Percentiles rank a stretch among this genome's conserved stretches.
These are phyloP conservation scores for Engraulis encrasicolus DNA, from an alignment of 2,113 vertebrate genomes.

Conservation along the genomic window DNA sequence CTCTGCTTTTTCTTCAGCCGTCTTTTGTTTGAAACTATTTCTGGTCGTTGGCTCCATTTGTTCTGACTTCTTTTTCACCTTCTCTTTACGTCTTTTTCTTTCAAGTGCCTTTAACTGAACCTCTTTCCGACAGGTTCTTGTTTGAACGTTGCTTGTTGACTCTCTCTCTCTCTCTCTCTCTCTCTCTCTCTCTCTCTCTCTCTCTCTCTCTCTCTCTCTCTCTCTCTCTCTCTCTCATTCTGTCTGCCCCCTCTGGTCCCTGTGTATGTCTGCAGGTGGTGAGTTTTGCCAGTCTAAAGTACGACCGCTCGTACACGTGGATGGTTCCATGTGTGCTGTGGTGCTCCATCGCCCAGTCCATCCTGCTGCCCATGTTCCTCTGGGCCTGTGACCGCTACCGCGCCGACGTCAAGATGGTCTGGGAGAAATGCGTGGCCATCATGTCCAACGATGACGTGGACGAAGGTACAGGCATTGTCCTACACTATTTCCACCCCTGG, in stretches of 20 bases:
- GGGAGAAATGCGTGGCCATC: conserved; percentile 89
- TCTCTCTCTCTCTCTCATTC: background rate
- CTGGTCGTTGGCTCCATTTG: background rate
- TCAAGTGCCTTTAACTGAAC: background rate
- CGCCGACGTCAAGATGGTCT: conserved; percentile 83
- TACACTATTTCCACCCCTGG: background rate
- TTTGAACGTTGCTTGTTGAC: background rate
- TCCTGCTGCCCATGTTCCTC: conserved; percentile 87
- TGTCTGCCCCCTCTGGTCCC: too few species aligned
- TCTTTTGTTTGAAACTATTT: background rate
- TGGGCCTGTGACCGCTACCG: conserved; percentile 93
- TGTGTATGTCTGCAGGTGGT: conserved; percentile 90
- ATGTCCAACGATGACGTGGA: conserved; percentile 87
- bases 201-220: background rate
- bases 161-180: background rate
- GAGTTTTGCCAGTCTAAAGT: conserved; percentile 89
- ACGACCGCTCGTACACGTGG: conserved; percentile 84
- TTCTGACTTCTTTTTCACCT: background rate
- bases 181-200: background rate
- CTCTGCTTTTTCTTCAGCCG: too few species aligned
- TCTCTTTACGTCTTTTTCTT: background rate
- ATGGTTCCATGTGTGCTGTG: conserved; percentile 90
- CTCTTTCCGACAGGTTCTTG: too few species aligned
- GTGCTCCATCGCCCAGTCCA: conserved; percentile 90
- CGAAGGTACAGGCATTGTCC: conserved; percentile 74